Conservation (phyloP, 2,797 vertebrate genomes). For the Simalia tracyae region DNA sequence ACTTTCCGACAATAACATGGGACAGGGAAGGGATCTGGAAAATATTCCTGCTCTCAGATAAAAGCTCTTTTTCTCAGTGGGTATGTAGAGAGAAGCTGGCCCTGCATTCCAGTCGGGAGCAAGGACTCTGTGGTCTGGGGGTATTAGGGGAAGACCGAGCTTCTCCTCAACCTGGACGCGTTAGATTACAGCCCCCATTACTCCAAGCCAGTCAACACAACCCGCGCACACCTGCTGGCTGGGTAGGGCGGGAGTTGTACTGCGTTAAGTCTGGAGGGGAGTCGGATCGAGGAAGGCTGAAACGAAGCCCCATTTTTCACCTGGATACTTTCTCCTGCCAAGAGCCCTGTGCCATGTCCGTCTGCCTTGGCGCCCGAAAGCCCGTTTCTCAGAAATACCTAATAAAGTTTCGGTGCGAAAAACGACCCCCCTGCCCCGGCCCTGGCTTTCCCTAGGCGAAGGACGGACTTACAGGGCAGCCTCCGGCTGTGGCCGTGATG, state of each 20-base stretch:
- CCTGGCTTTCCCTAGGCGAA: background rate
- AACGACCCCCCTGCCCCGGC: too few species aligned
- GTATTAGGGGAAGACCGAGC: background rate
- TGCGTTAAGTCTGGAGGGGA: background rate
- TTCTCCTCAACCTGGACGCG: background rate
- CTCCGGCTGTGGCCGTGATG: conserved; percentile 48
- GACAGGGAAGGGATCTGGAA: background rate
- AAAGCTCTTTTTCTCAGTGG: background rate
- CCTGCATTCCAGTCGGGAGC: background rate
- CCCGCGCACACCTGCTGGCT: background rate
- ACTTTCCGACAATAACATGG: background rate
- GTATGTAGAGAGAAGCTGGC: background rate
- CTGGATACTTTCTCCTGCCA: background rate
- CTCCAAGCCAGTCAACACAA: background rate
- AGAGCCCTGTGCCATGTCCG: too few species aligned
- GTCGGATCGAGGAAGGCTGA: background rate
- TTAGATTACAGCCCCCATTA: background rate
- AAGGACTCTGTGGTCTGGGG: background rate
- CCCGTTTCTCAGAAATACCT: background rate
- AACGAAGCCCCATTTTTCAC: background rate
- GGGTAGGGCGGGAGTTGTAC: background rate
- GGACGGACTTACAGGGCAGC: conserved; percentile 56
- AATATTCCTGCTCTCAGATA: background rate
- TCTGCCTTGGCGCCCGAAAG: background rate
- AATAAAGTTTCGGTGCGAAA: background rate